Base-by-base conservation (phyloP, 2,113 vertebrate genomes). In the Boulengerochromis microlepis region DNA sequence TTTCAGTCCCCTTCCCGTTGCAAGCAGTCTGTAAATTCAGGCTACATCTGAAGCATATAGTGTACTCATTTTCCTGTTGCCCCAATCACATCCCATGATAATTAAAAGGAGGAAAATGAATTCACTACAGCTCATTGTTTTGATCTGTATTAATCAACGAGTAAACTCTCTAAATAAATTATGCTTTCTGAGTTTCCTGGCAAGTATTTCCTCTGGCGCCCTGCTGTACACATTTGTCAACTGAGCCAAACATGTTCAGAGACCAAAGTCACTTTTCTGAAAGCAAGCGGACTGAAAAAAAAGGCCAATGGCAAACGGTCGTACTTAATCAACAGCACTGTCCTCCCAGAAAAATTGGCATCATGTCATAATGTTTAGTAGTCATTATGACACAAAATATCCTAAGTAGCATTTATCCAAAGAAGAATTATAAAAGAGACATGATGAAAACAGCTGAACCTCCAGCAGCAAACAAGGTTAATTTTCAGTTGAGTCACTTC, bases 141-240 rank as follows among this genome's bases (percentile, higher is more conserved):
- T 89, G 86, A 91, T 88, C 10, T 88, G 74, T 88, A 83, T 90
- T 89, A 89, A 91, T 94, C 81, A 95, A 91, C 89, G 45, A 87
- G 56, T 86, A 59, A 87, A 50, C 53, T 86, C 61, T 78, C 71
- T 86, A 54, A 93, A 94, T 88, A 92, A 93, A 90, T 91, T 3
- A 87, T 86, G 86, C 22, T 78, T 69, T 90, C 83, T 74, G 87
- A 91, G 52, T 92, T 89, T 89, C 52, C 81, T 89, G 80, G 35
- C 59, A 83, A 61, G 66, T 74, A 10, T 86, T 86, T 26, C 82
- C 80, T 69, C 86, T 81, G 47, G 86, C 56, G 0, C 15, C 78
- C 35, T n/a, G 81, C 74, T 83, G 83, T 53, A n/a, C 31, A 2
- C 80, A 91, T 91, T 89, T 89, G 85, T 92, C 24, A 13, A 2